phyloP scores from a whole-genome alignment of 2,888 invertebrate genomes.

The Chrysodeixis includens region DNA sequence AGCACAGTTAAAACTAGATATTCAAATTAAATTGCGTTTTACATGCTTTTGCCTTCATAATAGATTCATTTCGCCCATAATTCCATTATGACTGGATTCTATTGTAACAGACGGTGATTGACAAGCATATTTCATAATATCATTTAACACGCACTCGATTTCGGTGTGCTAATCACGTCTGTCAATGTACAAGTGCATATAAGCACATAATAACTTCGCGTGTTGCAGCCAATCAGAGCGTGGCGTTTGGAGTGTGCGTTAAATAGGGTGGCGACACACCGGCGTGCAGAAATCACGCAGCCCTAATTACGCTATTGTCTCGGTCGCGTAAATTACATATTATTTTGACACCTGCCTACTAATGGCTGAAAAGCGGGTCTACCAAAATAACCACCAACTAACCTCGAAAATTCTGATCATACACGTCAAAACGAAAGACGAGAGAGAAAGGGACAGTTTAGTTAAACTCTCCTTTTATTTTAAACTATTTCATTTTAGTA shows the following conservation, averaged over 20 bases:
- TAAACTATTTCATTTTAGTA: no score
- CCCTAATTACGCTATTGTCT: conserved; percentile 32
- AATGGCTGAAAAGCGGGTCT: not conserved
- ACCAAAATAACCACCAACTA: not conserved
- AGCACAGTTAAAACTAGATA: no score
- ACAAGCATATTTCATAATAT: conserved; percentile 12
- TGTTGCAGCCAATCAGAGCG: conserved; percentile 51
- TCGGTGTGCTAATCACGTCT: conserved; percentile 27
- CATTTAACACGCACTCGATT: conserved; percentile 21
- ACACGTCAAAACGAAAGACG: no score
- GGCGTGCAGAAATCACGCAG: conserved; percentile 22
- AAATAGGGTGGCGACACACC: conserved; percentile 34
- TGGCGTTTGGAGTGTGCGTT: conserved; percentile 29
- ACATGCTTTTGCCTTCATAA: no score
- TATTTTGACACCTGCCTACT: conserved; percentile 17
- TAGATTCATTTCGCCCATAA: no score
- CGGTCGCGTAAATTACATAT: conserved; percentile 18
- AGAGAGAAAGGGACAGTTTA: no score
- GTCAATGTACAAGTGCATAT: conserved; percentile 19
- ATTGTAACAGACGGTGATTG: not conserved
- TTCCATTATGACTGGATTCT: not conserved
- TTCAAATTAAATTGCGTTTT: no score
- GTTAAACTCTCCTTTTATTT: no score
- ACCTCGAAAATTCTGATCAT: no score
- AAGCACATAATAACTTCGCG: conserved; percentile 22